Conservation (phyloP, 1,140 invertebrate species). For the Venturia canescens region DNA sequence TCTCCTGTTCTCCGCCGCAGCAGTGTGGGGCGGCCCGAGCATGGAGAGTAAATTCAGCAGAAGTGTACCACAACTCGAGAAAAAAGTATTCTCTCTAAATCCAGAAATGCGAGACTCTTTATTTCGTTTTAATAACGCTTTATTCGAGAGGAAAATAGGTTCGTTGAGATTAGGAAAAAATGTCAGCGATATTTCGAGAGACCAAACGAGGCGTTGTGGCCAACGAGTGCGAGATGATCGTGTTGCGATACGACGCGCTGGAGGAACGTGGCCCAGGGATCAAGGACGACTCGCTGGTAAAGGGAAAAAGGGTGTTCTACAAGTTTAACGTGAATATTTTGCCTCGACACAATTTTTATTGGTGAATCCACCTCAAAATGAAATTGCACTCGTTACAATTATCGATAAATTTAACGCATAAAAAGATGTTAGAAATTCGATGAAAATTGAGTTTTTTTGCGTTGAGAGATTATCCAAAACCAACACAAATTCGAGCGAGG, state of each 20-base stretch:
- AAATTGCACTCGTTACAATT: too few species aligned
- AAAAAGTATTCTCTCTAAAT: too few species aligned
- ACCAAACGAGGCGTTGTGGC: constrained; percentile 24
- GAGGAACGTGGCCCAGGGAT: constrained; percentile 73
- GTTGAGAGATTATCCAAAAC: not conserved
- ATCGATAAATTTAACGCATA: too few species aligned
- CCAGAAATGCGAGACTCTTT: too few species aligned
- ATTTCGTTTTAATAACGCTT: too few species aligned
- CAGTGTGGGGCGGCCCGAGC: not conserved
- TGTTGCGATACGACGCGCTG: constrained; percentile 59
- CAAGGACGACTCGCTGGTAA: constrained; percentile 72
- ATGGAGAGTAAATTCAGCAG: not conserved
- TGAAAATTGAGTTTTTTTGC: too few species aligned
- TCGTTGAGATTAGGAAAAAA: too few species aligned
- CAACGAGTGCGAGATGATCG: constrained; percentile 3
- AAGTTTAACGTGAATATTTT: not conserved
- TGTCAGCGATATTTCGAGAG: constrained; percentile 14
- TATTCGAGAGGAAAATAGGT: too few species aligned
- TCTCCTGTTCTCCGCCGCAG: not conserved
- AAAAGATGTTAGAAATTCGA: too few species aligned
- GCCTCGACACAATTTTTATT: too few species aligned
- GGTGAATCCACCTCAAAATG: too few species aligned
- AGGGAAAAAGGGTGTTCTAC: not conserved
- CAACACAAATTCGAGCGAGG: not conserved
- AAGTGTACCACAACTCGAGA: not conserved